Evolutionary conservation across 2,888 invertebrate species (phyloP).

Genomic region (Caenorhabditis drosophilae): DNA sequence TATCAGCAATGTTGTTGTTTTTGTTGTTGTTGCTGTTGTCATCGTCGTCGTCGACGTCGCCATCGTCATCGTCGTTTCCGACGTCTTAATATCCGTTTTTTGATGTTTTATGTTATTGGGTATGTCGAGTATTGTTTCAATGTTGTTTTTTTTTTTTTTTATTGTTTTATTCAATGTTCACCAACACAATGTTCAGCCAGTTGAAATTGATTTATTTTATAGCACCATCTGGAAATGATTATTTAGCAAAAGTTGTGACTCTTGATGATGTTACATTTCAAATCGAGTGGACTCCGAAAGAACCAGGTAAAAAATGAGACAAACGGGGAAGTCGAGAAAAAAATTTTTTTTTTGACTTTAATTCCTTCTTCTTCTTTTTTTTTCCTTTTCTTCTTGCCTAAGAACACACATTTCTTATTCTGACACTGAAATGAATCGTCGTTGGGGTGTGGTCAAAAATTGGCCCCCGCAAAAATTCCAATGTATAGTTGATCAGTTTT

Average conservation of each 20-base stretch:
- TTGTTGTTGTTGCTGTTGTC: too few species aligned
- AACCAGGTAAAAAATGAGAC: constrained; percentile 73
- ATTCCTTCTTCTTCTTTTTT: not conserved
- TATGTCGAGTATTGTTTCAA: not conserved
- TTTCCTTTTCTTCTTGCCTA: too few species aligned
- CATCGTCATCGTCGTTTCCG: too few species aligned
- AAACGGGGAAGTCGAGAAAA: too few species aligned
- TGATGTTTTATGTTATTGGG: constrained; percentile 1
- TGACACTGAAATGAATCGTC: too few species aligned
- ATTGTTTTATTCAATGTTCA: too few species aligned
- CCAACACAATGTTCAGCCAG: constrained; percentile 2
- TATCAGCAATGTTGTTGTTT: not conserved
- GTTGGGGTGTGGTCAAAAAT: too few species aligned
- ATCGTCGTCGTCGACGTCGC: too few species aligned
- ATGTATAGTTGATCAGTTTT: too few species aligned
- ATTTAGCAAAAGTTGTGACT: constrained; percentile 68
- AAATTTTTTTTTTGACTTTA: constrained; percentile 5
- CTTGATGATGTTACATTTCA: constrained; percentile 68
- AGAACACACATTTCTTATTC: too few species aligned
- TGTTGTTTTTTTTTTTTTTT: not conserved
- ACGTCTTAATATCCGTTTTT: too few species aligned
- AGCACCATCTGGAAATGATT: constrained; percentile 71
- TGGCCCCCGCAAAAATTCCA: too few species aligned
- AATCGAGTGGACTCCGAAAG: constrained; percentile 74
- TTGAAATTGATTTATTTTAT: constrained; percentile 27